Conservation (phyloP, 2,113 vertebrate genomes). For the Thymallus thymallus region DNA sequence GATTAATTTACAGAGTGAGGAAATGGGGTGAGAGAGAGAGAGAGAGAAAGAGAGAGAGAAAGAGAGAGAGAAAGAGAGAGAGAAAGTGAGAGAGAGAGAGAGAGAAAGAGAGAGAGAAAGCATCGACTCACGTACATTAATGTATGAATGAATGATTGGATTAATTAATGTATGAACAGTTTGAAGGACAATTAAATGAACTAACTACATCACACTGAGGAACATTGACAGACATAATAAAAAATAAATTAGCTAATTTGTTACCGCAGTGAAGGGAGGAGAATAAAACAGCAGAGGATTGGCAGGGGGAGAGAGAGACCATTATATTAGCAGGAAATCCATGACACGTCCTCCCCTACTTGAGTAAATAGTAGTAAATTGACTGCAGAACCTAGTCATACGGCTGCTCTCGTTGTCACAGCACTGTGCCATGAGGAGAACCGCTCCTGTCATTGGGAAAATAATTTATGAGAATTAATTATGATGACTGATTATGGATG, state of each 20-base stretch:
- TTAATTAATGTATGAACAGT: neutral
- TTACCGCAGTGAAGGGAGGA: neutral
- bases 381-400: neutral
- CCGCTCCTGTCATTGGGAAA: neutral
- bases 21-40: neutral
- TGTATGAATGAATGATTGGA: neutral
- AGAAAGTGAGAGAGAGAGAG: neutral
- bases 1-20: neutral
- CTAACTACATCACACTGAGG: neutral
- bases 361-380: neutral
- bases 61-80: neutral
- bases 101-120: neutral
- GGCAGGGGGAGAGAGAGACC: neutral
- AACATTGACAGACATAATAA: slow-evolving; percentile 1
- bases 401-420: neutral
- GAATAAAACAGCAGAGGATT: neutral
- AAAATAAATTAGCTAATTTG: neutral
- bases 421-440: neutral
- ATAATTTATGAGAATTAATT: neutral
- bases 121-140: neutral
- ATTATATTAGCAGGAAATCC: neutral
- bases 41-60: too few relatives aligned
- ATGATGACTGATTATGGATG: slow-evolving; percentile 1
- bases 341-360: neutral
- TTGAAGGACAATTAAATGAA: neutral